phyloP scores from a whole-genome alignment of 2,888 invertebrate genomes.

The Caenorhabditis wallacei region DNA sequence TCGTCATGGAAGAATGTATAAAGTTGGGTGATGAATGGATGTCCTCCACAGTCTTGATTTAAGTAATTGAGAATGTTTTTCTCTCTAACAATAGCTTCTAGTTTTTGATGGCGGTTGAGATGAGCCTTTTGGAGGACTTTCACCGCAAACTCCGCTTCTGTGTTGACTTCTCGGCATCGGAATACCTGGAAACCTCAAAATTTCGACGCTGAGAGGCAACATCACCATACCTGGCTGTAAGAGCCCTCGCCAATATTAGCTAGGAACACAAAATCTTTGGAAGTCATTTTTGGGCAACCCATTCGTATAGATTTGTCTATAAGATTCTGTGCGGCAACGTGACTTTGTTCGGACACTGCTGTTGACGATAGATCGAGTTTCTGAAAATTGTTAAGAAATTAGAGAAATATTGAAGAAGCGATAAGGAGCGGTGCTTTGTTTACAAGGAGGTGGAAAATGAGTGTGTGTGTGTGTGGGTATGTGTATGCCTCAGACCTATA shows the following conservation, averaged over 20 bases:
- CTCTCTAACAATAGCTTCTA: conserved; percentile 93
- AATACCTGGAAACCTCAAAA: conserved; percentile 63
- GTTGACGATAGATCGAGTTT: background rate
- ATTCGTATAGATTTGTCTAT: conserved; percentile 24
- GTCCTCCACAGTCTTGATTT: conserved; percentile 86
- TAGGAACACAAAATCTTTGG: conserved; percentile 41
- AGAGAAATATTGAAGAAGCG: background rate
- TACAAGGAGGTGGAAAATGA: conserved; percentile 4
- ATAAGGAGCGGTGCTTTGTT: conserved; percentile 9
- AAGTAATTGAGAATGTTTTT: conserved; percentile 94
- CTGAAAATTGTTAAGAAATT: conserved; percentile 7
- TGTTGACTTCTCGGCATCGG: conserved; percentile 46
- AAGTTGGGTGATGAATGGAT: conserved; percentile 93
- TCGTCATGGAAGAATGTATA: conserved; percentile 97
- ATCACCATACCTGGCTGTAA: conserved; percentile 96
- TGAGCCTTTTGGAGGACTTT: conserved; percentile 66
- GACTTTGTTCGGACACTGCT: background rate
- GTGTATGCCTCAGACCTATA: background rate
- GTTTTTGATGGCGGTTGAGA: conserved; percentile 59
- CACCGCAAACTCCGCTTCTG: conserved; percentile 59
- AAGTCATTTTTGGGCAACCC: conserved; percentile 38
- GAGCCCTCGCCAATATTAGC: conserved; percentile 94
- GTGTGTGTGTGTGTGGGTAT: background rate
- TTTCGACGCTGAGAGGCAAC: too few species aligned
- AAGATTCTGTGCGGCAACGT: conserved; percentile 5